Evolutionary conservation across 2,113 vertebrate genomes (phyloP).

Genomic region (Platysternon megacephalum): DNA sequence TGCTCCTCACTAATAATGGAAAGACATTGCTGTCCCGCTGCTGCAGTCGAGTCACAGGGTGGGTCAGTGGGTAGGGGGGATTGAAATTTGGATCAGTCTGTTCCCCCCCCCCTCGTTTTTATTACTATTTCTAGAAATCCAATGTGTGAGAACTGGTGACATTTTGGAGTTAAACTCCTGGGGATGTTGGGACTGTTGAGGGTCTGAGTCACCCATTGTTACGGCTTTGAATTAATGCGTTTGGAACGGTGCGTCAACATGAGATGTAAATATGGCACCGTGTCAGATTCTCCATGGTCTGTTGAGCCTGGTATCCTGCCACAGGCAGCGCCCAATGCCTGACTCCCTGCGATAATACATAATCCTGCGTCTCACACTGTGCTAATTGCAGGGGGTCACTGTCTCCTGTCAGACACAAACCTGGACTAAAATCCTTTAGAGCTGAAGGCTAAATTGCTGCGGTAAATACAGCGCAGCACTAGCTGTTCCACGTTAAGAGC

Average conservation of each 20-base stretch:
- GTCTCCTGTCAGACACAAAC: neutral
- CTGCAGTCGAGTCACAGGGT: neutral
- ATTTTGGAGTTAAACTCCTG: accelerated
- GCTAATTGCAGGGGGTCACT: neutral
- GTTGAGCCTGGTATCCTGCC: neutral
- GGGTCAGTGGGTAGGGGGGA: accelerated
- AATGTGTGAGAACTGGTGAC: accelerated
- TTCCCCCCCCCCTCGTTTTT: neutral
- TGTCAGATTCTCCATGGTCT: too few species aligned
- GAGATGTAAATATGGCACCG: neutral
- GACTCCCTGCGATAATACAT: neutral
- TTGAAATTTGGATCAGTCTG: neutral
- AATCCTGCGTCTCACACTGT: neutral
- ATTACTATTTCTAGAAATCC: neutral
- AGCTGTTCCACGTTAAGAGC: neutral
- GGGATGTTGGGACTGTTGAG: accelerated
- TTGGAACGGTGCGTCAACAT: accelerated
- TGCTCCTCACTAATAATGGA: too few species aligned
- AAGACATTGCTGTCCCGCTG: accelerated
- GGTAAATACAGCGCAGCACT: neutral
- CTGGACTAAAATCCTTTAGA: accelerated
- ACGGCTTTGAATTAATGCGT: neutral
- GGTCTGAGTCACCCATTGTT: neutral
- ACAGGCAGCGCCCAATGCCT: too few species aligned
- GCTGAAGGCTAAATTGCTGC: neutral